Conservation (phyloP, 2,888 invertebrate species). For the Hybos culiciformis region DNA sequence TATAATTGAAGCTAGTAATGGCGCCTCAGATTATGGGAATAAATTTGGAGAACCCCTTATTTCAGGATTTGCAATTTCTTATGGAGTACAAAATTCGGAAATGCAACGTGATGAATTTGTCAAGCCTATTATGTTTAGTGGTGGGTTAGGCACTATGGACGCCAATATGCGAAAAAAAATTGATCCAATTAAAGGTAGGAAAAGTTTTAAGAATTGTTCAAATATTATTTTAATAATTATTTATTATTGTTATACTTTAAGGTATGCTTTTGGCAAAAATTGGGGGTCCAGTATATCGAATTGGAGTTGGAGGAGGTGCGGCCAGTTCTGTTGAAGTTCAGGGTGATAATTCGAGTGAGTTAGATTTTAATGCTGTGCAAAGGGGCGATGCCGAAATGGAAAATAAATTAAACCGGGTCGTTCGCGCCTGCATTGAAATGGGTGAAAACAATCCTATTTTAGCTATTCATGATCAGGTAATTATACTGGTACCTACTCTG, state of each 20-base stretch:
- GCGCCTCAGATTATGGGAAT: slow-evolving; percentile 97
- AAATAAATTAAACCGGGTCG: slow-evolving; percentile 87
- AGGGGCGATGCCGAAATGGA: slow-evolving; percentile 94
- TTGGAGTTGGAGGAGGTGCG: slow-evolving; percentile 97
- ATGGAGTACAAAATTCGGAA: slow-evolving; percentile 56
- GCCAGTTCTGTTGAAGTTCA: slow-evolving; percentile 93
- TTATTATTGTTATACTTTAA: slow-evolving; percentile 7
- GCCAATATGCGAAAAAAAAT: slow-evolving; percentile 66
- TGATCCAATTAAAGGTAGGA: slow-evolving; percentile 52
- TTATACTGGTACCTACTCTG: not conserved
- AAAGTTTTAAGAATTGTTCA: slow-evolving; percentile 2
- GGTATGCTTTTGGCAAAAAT: slow-evolving; percentile 89
- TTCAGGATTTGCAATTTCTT: slow-evolving; percentile 80
- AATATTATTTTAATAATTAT: slow-evolving; percentile 1
- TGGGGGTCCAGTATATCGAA: slow-evolving; percentile 94
- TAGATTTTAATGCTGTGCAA: slow-evolving; percentile 96
- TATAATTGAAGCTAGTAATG: slow-evolving; percentile 90
- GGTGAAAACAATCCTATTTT: slow-evolving; percentile 69
- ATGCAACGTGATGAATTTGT: slow-evolving; percentile 78
- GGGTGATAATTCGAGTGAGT: slow-evolving; percentile 68
- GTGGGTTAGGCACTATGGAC: slow-evolving; percentile 86
- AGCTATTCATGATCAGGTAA: slow-evolving; percentile 85
- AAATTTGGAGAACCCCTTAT: slow-evolving; percentile 97
- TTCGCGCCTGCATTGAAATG: slow-evolving; percentile 81
- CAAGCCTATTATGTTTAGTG: slow-evolving; percentile 98